A percentile compares a stretch with the other conserved stretches of the same genome.
phyloP scores from a whole-genome alignment of 2,888 invertebrate species.

The Sicus ferrugineus region DNA sequence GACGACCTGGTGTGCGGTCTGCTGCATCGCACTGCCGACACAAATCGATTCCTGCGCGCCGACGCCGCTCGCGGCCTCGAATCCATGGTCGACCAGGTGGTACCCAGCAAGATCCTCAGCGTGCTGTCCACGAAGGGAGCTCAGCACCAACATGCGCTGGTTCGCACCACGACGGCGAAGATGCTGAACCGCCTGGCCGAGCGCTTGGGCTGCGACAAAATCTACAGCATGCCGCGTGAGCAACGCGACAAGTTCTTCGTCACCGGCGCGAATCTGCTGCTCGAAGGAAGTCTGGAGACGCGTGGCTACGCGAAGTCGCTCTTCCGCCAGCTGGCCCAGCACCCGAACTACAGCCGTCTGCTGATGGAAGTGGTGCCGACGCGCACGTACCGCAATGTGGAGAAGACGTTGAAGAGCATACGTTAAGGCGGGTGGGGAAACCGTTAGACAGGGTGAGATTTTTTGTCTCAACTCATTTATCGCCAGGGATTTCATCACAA shows the following conservation, averaged over 20 bases:
- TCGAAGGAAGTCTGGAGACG: conserved; percentile 87
- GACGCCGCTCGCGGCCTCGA: conserved; percentile 83
- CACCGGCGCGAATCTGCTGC: conserved; percentile 82
- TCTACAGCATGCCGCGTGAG: conserved; percentile 78
- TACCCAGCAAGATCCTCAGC: conserved; percentile 72
- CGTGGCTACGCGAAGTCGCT: conserved; percentile 82
- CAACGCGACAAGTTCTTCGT: conserved; percentile 80
- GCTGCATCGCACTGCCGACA: conserved; percentile 89
- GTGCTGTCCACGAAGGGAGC: conserved; percentile 76
- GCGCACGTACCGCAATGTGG: conserved; percentile 81
- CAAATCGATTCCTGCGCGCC: conserved; percentile 89
- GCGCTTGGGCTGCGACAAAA: conserved; percentile 76
- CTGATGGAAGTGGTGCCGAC: conserved; percentile 82
- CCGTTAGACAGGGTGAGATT: background rate
- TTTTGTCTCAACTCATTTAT: background rate
- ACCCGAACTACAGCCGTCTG: conserved; percentile 78
- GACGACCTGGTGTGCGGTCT: conserved; percentile 85
- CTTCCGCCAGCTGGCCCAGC: conserved; percentile 75
- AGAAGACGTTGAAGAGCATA: conserved; percentile 73
- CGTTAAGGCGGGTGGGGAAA: conserved; percentile 35
- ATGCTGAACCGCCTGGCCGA: conserved; percentile 77
- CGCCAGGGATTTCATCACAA: background rate
- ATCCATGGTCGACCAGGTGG: conserved; percentile 80
- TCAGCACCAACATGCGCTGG: conserved; percentile 85
- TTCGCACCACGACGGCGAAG: conserved; percentile 83